A percentile compares a stretch with the other conserved stretches of the same genome.
Evolutionary conservation across 2,797 vertebrate species (phyloP).

Genomic region (Remorina albescens): DNA sequence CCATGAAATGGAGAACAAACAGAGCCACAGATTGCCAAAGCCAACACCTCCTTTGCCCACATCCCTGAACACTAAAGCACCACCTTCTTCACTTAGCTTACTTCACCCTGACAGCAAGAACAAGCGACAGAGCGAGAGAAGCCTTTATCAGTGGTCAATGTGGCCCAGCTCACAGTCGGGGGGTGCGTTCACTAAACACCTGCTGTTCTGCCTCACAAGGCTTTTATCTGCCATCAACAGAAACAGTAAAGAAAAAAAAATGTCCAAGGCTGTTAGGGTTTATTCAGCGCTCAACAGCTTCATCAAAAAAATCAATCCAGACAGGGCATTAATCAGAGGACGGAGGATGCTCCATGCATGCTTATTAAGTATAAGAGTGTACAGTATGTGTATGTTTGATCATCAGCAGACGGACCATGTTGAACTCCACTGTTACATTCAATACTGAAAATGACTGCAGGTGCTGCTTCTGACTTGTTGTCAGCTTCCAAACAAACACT

Average conservation of each 20-base stretch:
- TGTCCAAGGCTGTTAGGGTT: neutral
- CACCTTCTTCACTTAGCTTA: neutral
- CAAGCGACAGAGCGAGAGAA: neutral
- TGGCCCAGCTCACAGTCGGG: slow-evolving; percentile 13
- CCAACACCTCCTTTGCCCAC: neutral
- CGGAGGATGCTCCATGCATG: neutral
- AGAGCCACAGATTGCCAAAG: slow-evolving; percentile 9
- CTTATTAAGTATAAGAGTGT: slow-evolving; percentile 7
- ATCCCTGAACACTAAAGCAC: neutral
- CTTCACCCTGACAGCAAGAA: neutral
- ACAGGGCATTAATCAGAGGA: slow-evolving; percentile 31
- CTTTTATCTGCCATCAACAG: slow-evolving; percentile 29
- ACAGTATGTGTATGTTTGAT: slow-evolving; percentile 22
- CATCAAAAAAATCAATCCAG: slow-evolving; percentile 47
- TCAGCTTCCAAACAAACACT: neutral
- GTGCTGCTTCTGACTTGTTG: neutral
- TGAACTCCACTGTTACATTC: slow-evolving; percentile 31
- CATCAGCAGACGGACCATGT: slow-evolving; percentile 4
- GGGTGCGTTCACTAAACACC: slow-evolving; percentile 48
- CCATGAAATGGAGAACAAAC: neutral
- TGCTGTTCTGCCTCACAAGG: slow-evolving; percentile 48
- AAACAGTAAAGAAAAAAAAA: slow-evolving; percentile 18
- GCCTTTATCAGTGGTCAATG: slow-evolving; percentile 40
- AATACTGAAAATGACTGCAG: slow-evolving; percentile 27
- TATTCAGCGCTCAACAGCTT: slow-evolving; percentile 42